phyloP scores from a whole-genome alignment of 92 coral and sea anemone species.

The Virgularia gustaviana region DNA sequence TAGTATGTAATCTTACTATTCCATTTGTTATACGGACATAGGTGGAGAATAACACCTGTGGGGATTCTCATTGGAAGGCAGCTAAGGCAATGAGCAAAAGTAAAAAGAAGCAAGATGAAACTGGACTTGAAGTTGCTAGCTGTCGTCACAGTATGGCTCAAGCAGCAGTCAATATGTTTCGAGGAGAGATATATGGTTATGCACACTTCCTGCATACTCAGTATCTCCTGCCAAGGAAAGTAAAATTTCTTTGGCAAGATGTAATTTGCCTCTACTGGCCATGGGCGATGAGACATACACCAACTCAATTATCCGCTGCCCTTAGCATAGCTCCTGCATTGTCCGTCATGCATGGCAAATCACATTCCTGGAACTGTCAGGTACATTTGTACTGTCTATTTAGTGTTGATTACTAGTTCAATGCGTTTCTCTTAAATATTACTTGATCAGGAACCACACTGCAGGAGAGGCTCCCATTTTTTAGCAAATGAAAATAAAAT shows the following conservation, averaged over 20 bases:
- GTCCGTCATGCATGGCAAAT: conserved; percentile 56
- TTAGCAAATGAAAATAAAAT: too few species aligned
- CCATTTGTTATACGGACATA: not conserved
- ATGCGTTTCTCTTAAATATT: too few species aligned
- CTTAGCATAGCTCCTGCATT: conserved; percentile 45
- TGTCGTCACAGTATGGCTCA: conserved; percentile 48
- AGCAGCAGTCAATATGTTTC: conserved; percentile 47
- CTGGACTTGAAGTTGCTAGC: conserved; percentile 45
- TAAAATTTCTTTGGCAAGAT: conserved; percentile 37
- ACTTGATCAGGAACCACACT: too few species aligned
- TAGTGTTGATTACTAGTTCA: too few species aligned
- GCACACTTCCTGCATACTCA: conserved; percentile 40
- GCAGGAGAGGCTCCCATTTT: too few species aligned
- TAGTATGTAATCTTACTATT: not conserved
- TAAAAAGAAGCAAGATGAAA: conserved; percentile 48
- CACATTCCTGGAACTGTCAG: conserved; percentile 54
- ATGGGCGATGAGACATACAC: conserved; percentile 34
- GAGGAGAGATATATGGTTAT: conserved; percentile 53
- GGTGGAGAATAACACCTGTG: conserved; percentile 38
- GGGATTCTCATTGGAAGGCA: conserved; percentile 51
- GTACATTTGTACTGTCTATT: conserved; percentile 2
- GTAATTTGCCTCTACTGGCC: conserved; percentile 51
- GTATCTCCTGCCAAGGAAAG: conserved; percentile 27
- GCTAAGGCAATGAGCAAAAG: conserved; percentile 35
- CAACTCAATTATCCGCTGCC: not conserved